A percentile compares a stretch with the other conserved stretches of the same genome.
Evolutionary conservation across 2,888 invertebrate genomes (phyloP).

Genomic region (Didymodactylos carnosus): DNA sequence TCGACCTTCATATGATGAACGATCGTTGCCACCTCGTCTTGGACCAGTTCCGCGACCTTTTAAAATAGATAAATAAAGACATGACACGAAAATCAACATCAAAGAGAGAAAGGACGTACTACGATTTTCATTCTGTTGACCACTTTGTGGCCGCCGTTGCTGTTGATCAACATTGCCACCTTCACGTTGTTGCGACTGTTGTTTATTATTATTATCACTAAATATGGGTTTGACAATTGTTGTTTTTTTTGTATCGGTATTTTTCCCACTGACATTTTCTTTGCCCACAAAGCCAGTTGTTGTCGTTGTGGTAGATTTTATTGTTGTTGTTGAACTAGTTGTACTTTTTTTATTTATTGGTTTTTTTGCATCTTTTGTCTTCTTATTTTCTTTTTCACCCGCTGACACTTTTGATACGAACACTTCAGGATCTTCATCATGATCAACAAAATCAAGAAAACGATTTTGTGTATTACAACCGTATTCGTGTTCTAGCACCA

Average conservation of each 20-base stretch:
- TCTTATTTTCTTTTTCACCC: not conserved
- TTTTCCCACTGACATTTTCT: not conserved
- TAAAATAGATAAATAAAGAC: not conserved
- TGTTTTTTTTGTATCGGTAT: not conserved
- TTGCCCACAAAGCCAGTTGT: not conserved
- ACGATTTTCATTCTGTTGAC: not conserved
- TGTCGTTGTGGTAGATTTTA: not conserved
- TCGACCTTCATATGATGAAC: not conserved
- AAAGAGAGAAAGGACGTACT: not conserved
- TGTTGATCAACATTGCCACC: not conserved
- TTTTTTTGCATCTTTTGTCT: not conserved
- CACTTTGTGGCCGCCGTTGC: too few relatives aligned
- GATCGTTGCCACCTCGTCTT: not conserved
- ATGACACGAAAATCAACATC: not conserved
- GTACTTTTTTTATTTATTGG: not conserved
- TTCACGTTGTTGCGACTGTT: not conserved
- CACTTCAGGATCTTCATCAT: not conserved
- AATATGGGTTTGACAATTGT: not conserved
- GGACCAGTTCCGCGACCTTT: too few relatives aligned
- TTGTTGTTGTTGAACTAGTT: not conserved
- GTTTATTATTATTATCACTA: not conserved
- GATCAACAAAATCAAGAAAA: not conserved
- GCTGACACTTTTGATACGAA: not conserved
- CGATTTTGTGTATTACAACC: not conserved
- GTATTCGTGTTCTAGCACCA: not conserved